A percentile compares a stretch with the other conserved stretches of the same genome.
Evolutionary conservation across 1,140 invertebrate genomes (phyloP).

Genomic region (Steinernema khuongi): DNA sequence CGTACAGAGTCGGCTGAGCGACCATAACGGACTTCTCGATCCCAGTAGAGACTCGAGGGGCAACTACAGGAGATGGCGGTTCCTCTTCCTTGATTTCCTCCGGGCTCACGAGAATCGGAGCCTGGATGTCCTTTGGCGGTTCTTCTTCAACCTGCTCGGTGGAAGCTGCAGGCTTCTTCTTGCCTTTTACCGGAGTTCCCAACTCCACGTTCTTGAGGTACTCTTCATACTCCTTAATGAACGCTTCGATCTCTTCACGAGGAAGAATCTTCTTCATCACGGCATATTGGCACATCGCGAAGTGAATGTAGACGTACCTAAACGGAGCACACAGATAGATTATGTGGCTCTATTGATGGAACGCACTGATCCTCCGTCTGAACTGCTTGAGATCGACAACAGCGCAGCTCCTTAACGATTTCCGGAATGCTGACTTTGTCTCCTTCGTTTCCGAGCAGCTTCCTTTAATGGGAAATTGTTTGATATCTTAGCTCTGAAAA

Average conservation of each 20-base stretch:
- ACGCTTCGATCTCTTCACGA: neutral
- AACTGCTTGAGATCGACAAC: neutral
- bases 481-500: too few relatives aligned
- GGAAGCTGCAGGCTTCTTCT: neutral
- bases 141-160: too few relatives aligned
- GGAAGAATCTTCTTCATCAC: slow-evolving; percentile 2
- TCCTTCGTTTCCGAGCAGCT: neutral
- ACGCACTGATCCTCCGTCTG: neutral
- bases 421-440: neutral
- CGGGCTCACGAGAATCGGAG: too few relatives aligned
- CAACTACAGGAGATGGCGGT: too few relatives aligned
- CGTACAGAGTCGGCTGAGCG: too few relatives aligned
- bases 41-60: too few relatives aligned
- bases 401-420: neutral
- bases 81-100: too few relatives aligned
- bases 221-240: neutral
- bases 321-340: too few relatives aligned
- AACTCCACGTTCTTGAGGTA: neutral
- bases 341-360: neutral
- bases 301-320: slow-evolving; percentile 10
- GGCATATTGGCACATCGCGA: neutral
- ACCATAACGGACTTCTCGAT: too few relatives aligned
- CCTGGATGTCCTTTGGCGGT: too few relatives aligned
- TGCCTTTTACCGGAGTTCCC: neutral
- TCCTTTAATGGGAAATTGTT: neutral